Conservation (phyloP, 2,113 vertebrate species). For the Ceratotherium simum region DNA sequence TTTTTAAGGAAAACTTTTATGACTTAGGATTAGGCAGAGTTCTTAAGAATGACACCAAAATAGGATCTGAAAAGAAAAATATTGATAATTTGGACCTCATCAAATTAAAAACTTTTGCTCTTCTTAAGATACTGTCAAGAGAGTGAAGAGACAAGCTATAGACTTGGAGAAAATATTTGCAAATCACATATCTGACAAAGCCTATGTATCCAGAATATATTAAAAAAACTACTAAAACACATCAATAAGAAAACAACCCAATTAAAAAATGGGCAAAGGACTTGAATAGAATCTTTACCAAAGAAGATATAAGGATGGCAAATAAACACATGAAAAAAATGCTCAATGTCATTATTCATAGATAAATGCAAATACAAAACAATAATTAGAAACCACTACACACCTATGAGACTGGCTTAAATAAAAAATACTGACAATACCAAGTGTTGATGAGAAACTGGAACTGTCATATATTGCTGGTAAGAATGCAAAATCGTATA, state of each 20-base stretch:
- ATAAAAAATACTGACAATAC: not conserved
- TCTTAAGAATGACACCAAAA: not conserved
- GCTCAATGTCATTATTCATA: not conserved
- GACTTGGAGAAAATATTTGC: not conserved
- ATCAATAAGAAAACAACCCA: not conserved
- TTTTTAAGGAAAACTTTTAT: not conserved
- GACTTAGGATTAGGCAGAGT: not conserved
- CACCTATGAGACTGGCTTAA: not conserved
- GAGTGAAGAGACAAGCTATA: not conserved
- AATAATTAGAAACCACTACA: not conserved
- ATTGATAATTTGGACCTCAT: not conserved
- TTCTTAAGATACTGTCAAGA: not conserved
- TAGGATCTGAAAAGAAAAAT: not conserved
- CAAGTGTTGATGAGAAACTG: not conserved
- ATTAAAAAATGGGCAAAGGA: not conserved
- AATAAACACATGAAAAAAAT: not conserved
- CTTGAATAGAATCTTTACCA: not conserved
- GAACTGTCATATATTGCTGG: not conserved
- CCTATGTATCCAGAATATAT: not conserved
- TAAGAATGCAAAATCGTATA: not conserved
- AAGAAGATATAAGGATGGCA: not conserved
- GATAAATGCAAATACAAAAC: not conserved
- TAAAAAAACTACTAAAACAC: not conserved
- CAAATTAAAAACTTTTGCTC: not conserved
- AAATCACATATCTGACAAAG: not conserved